Evolutionary conservation across 1,140 invertebrate genomes (phyloP), one percentile per base, ranked within the genome.

Genomic region (Papilio helenus): DNA sequence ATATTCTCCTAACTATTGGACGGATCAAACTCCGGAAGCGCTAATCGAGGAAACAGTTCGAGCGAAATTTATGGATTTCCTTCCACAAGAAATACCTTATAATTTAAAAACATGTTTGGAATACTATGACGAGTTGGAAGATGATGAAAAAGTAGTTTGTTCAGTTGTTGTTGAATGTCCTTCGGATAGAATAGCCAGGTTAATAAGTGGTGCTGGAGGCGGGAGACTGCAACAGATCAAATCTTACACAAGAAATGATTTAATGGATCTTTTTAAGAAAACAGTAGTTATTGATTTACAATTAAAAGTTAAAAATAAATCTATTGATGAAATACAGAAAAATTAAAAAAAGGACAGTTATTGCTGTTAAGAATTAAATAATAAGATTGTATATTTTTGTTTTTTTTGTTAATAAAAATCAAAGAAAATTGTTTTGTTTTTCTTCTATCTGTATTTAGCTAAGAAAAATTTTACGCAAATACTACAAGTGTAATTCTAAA

Each of bases 21-120:
- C 97, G 0, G 97, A 98, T 92, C 96, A 97, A 87, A 88, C 94
- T 23, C 96, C 96, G 0, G 95, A 97, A 86, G 92, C 95, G 3
- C 92, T 99, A 26, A 97, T 97, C 80, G 89, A 96, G 71, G 95
- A 96, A 81, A 96, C 96, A 58, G 97, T 99, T 1, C 95, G 96
- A 85, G 97, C 98, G 29, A 97, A 97, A 85, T 94, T 98, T 18
- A 89, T 99, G 46, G 97, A 99, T 87, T 95, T 96, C 89, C 93
- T 99, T 68, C 95, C 96, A 1, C 95, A 98, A 83, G 97, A 98
- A 94, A 96, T 99, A 55, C 98, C 98, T 3, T 99, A 99, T 85
- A 95, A 94, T 73, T 88, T 98, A 2, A 90, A 95, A 80, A 95
- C 96, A 39, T 87, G 95, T 77, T 85, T 98, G 2, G 97, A 98